Evolutionary conservation across 2,113 vertebrate species (phyloP), one percentile per base, ranked within the genome.

Genomic region (Dermatemys mawii): DNA sequence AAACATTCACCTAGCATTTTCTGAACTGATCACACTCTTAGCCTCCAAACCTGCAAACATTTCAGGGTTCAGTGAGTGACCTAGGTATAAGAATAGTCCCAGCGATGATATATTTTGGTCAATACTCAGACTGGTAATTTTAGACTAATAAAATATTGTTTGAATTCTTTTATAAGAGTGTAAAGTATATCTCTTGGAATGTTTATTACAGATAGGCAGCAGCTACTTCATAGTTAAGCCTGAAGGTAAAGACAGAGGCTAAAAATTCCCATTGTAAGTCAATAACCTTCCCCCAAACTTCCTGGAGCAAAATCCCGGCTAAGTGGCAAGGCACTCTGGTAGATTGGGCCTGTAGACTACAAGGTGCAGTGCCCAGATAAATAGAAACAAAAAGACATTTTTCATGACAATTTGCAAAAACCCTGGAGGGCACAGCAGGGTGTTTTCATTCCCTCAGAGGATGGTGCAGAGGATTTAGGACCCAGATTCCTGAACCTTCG

Each of bases 101-200:
- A 0, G 24, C 14, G 84, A 90, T 73, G 84, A 96, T 70, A 11
- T 26, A 38, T 0, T 75, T 63, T 83, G 60, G 63, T 82, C 93
- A 93, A 89, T n/a, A 96, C 55, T 93, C 90, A n/a, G 85, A 75
- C 70, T 29, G 82, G 91, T 95, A 79, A 94, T 94, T 83, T 93
- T 79, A n/a, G 91, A 83, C 78, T 35, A 83, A 83, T 73, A 84
- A 94, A 88, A 50, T 27, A 89, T 57, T 90, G 63, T 90, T 86
- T 93, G 83, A 55, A 88, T 90, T 80, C 32, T 89, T 70, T 38
- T 35, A n/a, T 63, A 8, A 63, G 14, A 88, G 91, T 55, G 1
- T 17, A 11, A 83, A 90, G 51, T 6, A 89, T 49, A 63, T 90
- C 80, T 80, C 54, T 88, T 0, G 3, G 90, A 95, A 86, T 73